Base-by-base conservation (phyloP, 2,888 invertebrate genomes). In the Agapetus fuscipes region DNA sequence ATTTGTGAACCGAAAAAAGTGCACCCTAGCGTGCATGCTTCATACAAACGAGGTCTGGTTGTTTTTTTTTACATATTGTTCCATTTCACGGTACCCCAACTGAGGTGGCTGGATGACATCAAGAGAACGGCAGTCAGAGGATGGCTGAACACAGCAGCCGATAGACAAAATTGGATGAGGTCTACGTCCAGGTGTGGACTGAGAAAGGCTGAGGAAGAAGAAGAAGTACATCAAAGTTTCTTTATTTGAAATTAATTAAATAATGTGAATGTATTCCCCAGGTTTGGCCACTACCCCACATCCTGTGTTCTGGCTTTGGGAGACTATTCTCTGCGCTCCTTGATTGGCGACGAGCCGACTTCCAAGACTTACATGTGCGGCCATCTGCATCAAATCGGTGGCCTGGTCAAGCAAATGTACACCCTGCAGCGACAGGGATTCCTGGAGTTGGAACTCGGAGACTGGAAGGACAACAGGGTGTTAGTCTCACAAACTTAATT, bases 261-360 rank as follows among this genome's bases (percentile, higher is more conserved):
- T 20, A 6, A 20, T 20, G 9, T 20, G n/a, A n/a, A n/a, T n/a
- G n/a, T n/a, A n/a, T n/a, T 66, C 37, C 52, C 64, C 42, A 71
- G 71, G 76, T 93, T 90, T 64, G 91, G 89, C 2, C 94, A 94
- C 60, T 93, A 91, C 62, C 91, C 94, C 3, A 87, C 90, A 13
- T 90, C 91, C 3, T 83, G 86, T 50, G 85, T 93, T 51, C 60
- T 87, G 27, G 66, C 81, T 1, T 61, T 77, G 9, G 56, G 59
- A 24, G 66, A 71, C 37, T 64, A 62, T 37, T 59, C 69, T 39
- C 51, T 80, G 11, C 61, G 79, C 29, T 56, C 71, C 28, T 53
- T 81, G 24, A 75, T 79, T 49, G 78, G 78, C 10, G 68, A 67
- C 45, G 69, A 71, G 48, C 60, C 62, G 30, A 72, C 70, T 36